Percentiles rank a stretch among this genome's conserved stretches.
These are phyloP conservation scores for Euura lappo DNA, from an alignment of 1,140 invertebrate genomes.

Conservation along the genomic window DNA sequence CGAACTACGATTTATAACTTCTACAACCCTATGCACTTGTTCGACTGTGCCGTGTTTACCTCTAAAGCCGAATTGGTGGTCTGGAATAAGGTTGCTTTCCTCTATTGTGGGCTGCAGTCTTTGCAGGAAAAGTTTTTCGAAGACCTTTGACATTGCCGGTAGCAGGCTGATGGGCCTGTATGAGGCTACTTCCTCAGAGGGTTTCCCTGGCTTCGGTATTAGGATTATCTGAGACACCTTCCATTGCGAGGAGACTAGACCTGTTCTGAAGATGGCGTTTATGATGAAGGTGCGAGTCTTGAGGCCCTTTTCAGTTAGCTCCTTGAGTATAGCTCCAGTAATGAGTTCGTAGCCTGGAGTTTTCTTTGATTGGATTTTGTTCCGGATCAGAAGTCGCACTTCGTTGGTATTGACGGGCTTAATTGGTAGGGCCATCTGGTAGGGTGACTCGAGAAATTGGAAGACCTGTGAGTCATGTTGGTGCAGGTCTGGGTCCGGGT, in stretches of 20 bases:
- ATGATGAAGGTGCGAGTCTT: constrained; percentile 14
- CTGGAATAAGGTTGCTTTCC: constrained; percentile 24
- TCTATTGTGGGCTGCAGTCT: constrained; percentile 30
- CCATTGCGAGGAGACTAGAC: constrained; percentile 36
- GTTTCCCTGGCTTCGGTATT: constrained; percentile 43
- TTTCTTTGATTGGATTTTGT: constrained; percentile 19
- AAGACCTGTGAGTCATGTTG: constrained; percentile 7
- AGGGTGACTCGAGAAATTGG: constrained; percentile 16
- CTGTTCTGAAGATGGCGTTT: constrained; percentile 30
- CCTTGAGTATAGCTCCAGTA: constrained; percentile 28
- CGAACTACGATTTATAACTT: constrained; percentile 28
- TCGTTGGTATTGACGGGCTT: constrained; percentile 13
- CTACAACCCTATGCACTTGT: constrained; percentile 26
- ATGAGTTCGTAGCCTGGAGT: constrained; percentile 28
- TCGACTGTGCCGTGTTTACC: constrained; percentile 19
- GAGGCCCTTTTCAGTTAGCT: constrained; percentile 19
- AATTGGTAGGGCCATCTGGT: constrained; percentile 19
- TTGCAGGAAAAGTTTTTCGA: constrained; percentile 34
- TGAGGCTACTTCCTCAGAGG: constrained; percentile 29
- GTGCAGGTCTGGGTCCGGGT: too few relatives aligned
- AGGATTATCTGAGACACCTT: constrained; percentile 45
- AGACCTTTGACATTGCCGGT: constrained; percentile 34
- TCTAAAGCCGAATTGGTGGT: not conserved
- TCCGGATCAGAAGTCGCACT: not conserved
- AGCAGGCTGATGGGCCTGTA: constrained; percentile 42